Percentiles rank a stretch among this genome's conserved stretches.
phyloP scores from a whole-genome alignment of 2,113 vertebrate species.

The Microtus pennsylvanicus region DNA sequence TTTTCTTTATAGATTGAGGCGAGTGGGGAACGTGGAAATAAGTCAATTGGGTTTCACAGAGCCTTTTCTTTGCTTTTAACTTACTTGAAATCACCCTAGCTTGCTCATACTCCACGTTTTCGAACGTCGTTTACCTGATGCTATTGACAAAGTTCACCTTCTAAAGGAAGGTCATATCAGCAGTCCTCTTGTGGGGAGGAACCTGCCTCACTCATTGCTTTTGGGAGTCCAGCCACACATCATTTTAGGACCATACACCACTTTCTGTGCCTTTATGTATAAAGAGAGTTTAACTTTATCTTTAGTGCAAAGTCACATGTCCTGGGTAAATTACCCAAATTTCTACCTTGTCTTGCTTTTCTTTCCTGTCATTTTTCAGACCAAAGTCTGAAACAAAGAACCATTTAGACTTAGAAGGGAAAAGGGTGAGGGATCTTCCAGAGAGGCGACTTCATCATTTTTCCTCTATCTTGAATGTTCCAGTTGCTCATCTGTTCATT shows the following conservation, averaged over 20 bases:
- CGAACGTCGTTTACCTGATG: background rate
- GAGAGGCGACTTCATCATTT: background rate
- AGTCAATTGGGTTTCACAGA: background rate
- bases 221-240: background rate
- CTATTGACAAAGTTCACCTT: background rate
- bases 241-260: background rate
- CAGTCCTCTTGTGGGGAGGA: background rate
- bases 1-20: constrained; percentile 41
- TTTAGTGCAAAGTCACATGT: background rate
- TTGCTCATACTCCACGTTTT: background rate
- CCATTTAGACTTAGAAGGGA: background rate
- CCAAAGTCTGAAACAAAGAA: constrained; percentile 27
- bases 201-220: background rate
- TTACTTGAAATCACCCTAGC: background rate
- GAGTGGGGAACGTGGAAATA: constrained; percentile 43
- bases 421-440: background rate
- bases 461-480: background rate
- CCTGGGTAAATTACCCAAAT: background rate
- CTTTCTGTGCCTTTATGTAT: background rate
- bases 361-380: background rate
- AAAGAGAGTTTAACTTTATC: background rate
- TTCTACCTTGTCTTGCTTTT: background rate
- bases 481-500: background rate
- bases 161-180: background rate
- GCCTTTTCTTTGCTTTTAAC: background rate